Evolutionary conservation across 2,888 invertebrate species (phyloP).

Genomic region (Orchestes rusci): DNA sequence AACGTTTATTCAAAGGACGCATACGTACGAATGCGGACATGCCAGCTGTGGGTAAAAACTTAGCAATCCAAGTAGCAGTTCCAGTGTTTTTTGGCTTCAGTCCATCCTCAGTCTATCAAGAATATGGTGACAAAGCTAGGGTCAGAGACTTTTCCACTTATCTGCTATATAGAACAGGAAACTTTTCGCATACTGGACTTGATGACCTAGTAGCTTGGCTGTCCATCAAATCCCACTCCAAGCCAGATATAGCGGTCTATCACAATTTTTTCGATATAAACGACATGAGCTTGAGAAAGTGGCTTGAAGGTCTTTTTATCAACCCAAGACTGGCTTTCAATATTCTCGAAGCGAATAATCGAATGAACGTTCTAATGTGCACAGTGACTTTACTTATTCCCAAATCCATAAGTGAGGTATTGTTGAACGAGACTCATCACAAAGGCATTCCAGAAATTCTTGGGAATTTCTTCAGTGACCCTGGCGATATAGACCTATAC

Average conservation of each 20-base stretch:
- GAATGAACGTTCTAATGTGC: conserved; percentile 31
- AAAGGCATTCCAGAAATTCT: conserved; percentile 29
- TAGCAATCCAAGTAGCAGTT: conserved; percentile 50
- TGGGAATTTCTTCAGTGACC: conserved; percentile 55
- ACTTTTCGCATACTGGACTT: conserved; percentile 41
- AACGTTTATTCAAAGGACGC: conserved; percentile 38
- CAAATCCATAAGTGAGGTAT: conserved; percentile 41
- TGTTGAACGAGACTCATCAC: conserved; percentile 48
- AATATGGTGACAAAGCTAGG: conserved; percentile 38
- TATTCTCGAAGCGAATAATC: conserved; percentile 31
- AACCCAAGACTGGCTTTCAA: conserved; percentile 29
- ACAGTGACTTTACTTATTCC: conserved; percentile 43
- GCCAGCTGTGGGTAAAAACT: conserved; percentile 35
- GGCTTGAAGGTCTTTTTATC: conserved; percentile 30
- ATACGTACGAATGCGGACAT: conserved; percentile 30
- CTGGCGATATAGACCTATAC: conserved; percentile 29
- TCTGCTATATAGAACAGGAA: conserved; percentile 46
- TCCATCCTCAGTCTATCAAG: conserved; percentile 18
- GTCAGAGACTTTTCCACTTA: conserved; percentile 47
- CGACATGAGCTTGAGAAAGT: conserved; percentile 37
- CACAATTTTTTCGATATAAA: conserved; percentile 30
- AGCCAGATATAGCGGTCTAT: conserved; percentile 30
- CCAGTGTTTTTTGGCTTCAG: conserved; percentile 26
- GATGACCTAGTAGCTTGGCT: conserved; percentile 47
- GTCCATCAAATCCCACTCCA: conserved; percentile 41